Base-by-base conservation (phyloP, 2,797 vertebrate genomes). In the Phalloptychus januarius region DNA sequence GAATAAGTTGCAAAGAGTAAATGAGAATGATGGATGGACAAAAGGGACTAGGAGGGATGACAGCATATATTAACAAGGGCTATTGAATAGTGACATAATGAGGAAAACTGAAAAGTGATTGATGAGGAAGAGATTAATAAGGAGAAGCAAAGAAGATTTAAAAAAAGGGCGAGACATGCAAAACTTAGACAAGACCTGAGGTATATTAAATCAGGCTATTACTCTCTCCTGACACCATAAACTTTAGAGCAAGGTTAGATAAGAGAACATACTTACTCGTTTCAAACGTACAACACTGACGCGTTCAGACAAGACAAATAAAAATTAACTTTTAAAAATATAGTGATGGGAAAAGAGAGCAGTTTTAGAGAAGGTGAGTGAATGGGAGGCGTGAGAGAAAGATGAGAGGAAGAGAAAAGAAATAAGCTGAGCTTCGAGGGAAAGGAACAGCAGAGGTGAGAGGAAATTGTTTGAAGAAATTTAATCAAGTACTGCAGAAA, bases 361-460 rank as follows among this genome's bases (percentile, higher is more conserved):
- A 76, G 75, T 75, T 28, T 25, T 4, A 13, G 48, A 33, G 67
- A 87, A 74, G 74, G 83, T 46, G 79, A 67, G 83, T 79, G 50
- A 82, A 83, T 70, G 75, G 76, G 67, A 33, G 79, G 61, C 42
- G 45, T 40, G 50, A 74, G 50, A 54, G 50, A 56, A 61, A 77
- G 65, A 38, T 81, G 83, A 44, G 69, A 75, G 69, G 70, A 48
- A 74, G 71, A 11, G 61, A 33, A 65, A 36, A 65, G 25, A 83
- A 85, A 86, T 79, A 80, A 67, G 82, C 75, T 75, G 61, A 84
- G 61, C 85, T 81, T 71, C 69, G 23, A 48, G 71, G 38, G 74
- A 76, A 74, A 58, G 28, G 25, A 61, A 58, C 40, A 7, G 20
- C 44, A 71, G 72, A 33, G 33, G 48, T 1, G 61, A 72, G 77